Evolutionary conservation across 2,113 vertebrate species (phyloP), one percentile per base, ranked within the genome.

Genomic region (Erythrocercus mccallii): DNA sequence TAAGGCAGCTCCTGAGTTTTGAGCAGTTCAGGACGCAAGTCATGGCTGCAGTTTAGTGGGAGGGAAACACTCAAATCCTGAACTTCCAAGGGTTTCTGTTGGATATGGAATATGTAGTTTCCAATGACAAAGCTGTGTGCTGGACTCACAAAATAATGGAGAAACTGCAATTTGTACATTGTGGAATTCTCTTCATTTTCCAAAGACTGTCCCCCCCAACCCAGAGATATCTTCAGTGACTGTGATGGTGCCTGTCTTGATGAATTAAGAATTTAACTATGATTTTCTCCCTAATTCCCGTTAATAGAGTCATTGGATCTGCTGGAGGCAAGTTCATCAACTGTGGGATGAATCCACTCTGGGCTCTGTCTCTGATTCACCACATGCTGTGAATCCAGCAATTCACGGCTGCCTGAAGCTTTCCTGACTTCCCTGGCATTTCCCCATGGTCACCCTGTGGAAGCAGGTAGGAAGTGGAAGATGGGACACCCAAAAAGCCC

Each of bases 301-400:
- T 48, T 86, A 48, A 76, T 21, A 12, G 30, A 54, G 25, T 65
- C 33, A 45, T 33, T 73, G 14, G 24, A 31, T 61, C 68, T 70
- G 31, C 80, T 72, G 83, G 45, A 94, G 33, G 35, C 61, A 76
- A 54, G 66, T 66, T 79, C 61, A 22, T n/a, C 58, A 74, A 9
- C 58, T 12, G 38, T 9, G 15, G 37, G 53, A 27, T 54, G n/a
- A 65, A 57, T 62, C 44, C 2, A 1, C 44, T 64, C 37, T 40
- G 70, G 45, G 73, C 57, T 62, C 57, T 80, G n/a, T 24, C 44
- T 24, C 15, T 19, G 42, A 28, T 61, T 47, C n/a, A 60, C 31
- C 58, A 38, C 0, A 0, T 86, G 13, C 51, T 16, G 20, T 17
- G 58, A 80, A 19, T 44, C 2, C 12, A 37, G 16, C 1, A 9